Evolutionary conservation across 2,113 vertebrate species (phyloP).

Genomic region (Rana temporaria): DNA sequence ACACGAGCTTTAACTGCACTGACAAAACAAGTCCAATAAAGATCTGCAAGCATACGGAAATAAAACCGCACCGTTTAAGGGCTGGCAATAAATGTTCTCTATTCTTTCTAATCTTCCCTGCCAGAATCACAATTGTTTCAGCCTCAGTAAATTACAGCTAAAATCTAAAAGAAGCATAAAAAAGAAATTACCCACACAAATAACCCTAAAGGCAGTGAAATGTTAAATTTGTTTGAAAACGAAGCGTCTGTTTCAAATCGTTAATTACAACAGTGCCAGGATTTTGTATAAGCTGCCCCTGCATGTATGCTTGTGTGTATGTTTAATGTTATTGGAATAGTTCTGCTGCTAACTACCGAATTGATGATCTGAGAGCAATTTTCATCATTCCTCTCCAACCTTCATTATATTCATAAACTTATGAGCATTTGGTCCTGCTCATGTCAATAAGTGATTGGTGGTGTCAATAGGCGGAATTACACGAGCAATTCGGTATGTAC

Average conservation of each 20-base stretch:
- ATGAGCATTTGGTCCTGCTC: background rate
- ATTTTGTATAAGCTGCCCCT: constrained; percentile 24
- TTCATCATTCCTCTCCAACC: background rate
- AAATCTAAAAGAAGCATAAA: constrained; percentile 78
- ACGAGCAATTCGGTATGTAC: background rate
- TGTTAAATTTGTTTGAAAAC: constrained; percentile 65
- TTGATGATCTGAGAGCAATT: constrained; percentile 7
- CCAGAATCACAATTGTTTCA: constrained; percentile 77
- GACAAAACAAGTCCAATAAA: constrained; percentile 74
- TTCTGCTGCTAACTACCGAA: background rate
- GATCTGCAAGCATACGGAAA: constrained; percentile 78
- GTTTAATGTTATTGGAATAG: background rate
- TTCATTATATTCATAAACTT: constrained; percentile 8
- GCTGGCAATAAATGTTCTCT: constrained; percentile 70
- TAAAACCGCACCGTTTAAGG: constrained; percentile 74
- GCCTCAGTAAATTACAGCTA: constrained; percentile 77
- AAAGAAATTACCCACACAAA: constrained; percentile 79
- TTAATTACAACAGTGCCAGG: constrained; percentile 70
- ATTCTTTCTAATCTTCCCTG: constrained; percentile 70
- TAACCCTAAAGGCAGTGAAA: constrained; percentile 71
- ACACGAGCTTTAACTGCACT: constrained; percentile 70
- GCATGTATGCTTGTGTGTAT: background rate
- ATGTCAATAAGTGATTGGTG: background rate
- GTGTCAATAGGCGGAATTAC: background rate
- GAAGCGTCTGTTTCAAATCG: constrained; percentile 71